Evolutionary conservation across 1,140 invertebrate species (phyloP), one percentile per base, ranked within the genome.

Genomic region (Hyles euphorbiae): DNA sequence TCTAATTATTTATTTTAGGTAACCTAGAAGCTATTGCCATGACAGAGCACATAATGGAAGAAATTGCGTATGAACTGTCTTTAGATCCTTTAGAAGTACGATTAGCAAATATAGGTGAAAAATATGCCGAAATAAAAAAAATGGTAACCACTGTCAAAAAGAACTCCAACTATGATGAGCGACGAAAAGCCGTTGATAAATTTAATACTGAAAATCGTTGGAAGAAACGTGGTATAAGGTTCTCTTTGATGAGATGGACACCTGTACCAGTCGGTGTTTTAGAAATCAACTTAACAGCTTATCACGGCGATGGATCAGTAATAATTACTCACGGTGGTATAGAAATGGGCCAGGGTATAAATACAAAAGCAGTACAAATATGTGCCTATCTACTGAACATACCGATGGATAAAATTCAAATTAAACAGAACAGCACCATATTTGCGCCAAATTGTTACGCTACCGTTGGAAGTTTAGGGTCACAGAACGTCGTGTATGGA

Each of bases 321-420:
- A 90, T 92, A 0, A 89, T 96, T 32, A 86, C 91, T 7, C 94
- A 95, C 69, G 94, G 92, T 50, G 95, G 95, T 11, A 91, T 96
- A 34, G 95, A 97, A 90, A 93, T 94, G 78, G 96, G 95, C 5
- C 95, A 96, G 89, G 95, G 95, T n/a, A 91, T 96, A 61, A 94
- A 92, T 62, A 92, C 91, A 0, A 83, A 95, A 93, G 91, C 93
- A 2, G 91, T 91, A 48, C 95, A 96, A 90, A 91, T 93, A 9
- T 92, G 90, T 60, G 94, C 94, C 4, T 89, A 93, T 70, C 91
- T 90, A 34, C 81, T 96, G 0, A 92, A 92, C 3, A 93, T 96
- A 49, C 91, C 93, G 36, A 56, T 96, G 33, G 89, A 91, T 2
- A 86, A 91, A 72, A 85, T 96, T 9, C 86, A 78, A 50, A 89